These are phyloP conservation scores for Onychomys torridus DNA, from an alignment of 2,797 vertebrate genomes.

Conservation along the genomic window DNA sequence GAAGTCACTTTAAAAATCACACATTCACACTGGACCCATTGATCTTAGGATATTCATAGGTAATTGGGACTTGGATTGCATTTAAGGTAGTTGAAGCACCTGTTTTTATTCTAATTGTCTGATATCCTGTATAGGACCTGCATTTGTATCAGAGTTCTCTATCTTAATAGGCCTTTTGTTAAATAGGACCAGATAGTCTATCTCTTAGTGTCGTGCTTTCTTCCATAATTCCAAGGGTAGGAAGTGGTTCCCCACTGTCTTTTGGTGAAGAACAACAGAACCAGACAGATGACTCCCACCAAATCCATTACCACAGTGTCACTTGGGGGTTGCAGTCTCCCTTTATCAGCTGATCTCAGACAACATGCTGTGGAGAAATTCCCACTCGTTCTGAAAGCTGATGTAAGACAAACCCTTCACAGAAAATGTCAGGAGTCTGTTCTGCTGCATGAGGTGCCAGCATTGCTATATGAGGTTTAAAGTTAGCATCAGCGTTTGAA, in stretches of 20 bases:
- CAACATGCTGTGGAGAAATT: slow-evolving; percentile 74
- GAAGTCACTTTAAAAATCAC: neutral
- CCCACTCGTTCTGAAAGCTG: slow-evolving; percentile 67
- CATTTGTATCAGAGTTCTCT: neutral
- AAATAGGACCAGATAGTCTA: neutral
- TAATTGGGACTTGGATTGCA: slow-evolving; percentile 55
- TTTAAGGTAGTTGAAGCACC: neutral
- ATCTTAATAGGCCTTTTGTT: neutral
- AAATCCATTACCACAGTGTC: slow-evolving; percentile 72
- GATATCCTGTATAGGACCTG: slow-evolving; percentile 1
- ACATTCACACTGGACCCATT: neutral
- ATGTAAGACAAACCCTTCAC: slow-evolving; percentile 72
- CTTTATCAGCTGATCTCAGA: slow-evolving; percentile 73
- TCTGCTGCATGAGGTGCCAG: slow-evolving; percentile 67
- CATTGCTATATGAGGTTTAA: slow-evolving; percentile 78
- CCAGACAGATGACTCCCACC: neutral
- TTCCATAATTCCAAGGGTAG: neutral
- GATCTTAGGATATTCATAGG: slow-evolving; percentile 58
- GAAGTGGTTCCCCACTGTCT: neutral
- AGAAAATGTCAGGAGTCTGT: slow-evolving; percentile 70
- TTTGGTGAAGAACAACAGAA: neutral
- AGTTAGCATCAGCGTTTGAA: slow-evolving; percentile 83
- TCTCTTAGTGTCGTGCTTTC: slow-evolving; percentile 11
- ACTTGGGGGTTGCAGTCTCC: slow-evolving; percentile 70
- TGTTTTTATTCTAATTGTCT: slow-evolving; percentile 60